Percentiles rank a stretch among this genome's conserved stretches.
Conservation (phyloP, 1,140 invertebrate genomes). For the Agrypnia vestita region DNA sequence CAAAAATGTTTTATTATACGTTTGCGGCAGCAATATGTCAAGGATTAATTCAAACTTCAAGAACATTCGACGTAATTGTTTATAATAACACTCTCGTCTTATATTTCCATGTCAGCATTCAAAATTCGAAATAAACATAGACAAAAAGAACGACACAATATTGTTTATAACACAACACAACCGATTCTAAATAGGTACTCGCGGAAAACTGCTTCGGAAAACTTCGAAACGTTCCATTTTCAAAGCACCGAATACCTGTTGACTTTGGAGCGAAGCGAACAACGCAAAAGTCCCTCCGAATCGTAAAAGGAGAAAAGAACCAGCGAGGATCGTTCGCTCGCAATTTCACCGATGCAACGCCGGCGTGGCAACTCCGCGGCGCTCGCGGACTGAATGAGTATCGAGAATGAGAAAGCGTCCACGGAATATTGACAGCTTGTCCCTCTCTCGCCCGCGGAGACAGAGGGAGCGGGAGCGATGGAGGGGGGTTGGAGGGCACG, state of each 20-base stretch:
- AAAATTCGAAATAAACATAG: too few relatives aligned
- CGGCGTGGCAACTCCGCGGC: slow-evolving; percentile 11
- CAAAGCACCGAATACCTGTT: not conserved
- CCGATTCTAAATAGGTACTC: too few relatives aligned
- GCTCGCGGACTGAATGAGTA: not conserved
- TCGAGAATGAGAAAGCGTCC: slow-evolving; percentile 1
- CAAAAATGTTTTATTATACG: too few relatives aligned
- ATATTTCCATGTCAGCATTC: too few relatives aligned
- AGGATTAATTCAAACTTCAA: too few relatives aligned
- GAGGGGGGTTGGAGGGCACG: slow-evolving; percentile 1
- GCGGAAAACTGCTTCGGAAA: too few relatives aligned
- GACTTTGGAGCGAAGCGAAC: not conserved
- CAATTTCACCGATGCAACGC: not conserved
- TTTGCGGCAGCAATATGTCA: too few relatives aligned
- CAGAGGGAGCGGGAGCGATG: not conserved
- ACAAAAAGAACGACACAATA: too few relatives aligned
- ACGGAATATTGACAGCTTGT: not conserved
- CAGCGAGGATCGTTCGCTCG: not conserved
- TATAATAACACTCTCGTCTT: too few relatives aligned
- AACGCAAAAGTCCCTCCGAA: not conserved
- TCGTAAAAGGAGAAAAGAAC: slow-evolving; percentile 3
- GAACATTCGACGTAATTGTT: too few relatives aligned
- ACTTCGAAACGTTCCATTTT: too few relatives aligned
- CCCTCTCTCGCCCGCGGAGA: not conserved
- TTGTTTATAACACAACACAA: too few relatives aligned